A percentile compares a stretch with the other conserved stretches of the same genome.
These are phyloP conservation scores for Drosophila maculinotata DNA, from an alignment of 2,888 invertebrate genomes.

Conservation along the genomic window DNA sequence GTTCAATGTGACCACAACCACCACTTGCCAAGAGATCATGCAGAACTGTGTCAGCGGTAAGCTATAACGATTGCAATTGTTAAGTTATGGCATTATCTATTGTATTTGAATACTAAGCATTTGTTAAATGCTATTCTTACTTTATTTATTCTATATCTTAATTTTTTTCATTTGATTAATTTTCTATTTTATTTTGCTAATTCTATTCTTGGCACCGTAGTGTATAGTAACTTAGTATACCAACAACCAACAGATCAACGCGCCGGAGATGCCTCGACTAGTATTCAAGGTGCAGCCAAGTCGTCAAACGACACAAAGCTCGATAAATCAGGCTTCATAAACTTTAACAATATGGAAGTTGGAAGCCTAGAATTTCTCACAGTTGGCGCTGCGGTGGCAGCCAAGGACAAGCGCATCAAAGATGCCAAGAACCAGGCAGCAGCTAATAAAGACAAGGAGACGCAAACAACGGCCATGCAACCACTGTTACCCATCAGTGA, in stretches of 20 bases:
- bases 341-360: constrained; percentile 77
- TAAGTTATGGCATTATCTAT: not conserved
- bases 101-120: not conserved
- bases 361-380: constrained; percentile 88
- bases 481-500: constrained; percentile 44
- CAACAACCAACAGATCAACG: constrained; percentile 78
- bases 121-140: not conserved
- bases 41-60: constrained; percentile 87
- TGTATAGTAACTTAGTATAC: constrained; percentile 83
- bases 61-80: constrained; percentile 13
- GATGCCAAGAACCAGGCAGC: constrained; percentile 90
- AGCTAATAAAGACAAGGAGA: constrained; percentile 80
- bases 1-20: constrained; percentile 90
- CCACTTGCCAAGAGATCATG: constrained; percentile 90
- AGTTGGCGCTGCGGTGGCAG: constrained; percentile 93
- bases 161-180: constrained; percentile 40
- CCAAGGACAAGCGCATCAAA: constrained; percentile 95
- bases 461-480: constrained; percentile 56
- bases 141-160: not conserved
- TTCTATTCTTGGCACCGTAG: constrained; percentile 46
- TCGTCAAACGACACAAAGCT: constrained; percentile 54
- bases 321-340: constrained; percentile 72
- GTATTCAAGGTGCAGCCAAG: constrained; percentile 34
- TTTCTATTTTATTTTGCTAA: constrained; percentile 46
- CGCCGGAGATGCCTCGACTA: constrained; percentile 50